These are phyloP conservation scores for Cossypha niveicapilla DNA, from an alignment of 2,797 vertebrate species.

Conservation along the genomic window DNA sequence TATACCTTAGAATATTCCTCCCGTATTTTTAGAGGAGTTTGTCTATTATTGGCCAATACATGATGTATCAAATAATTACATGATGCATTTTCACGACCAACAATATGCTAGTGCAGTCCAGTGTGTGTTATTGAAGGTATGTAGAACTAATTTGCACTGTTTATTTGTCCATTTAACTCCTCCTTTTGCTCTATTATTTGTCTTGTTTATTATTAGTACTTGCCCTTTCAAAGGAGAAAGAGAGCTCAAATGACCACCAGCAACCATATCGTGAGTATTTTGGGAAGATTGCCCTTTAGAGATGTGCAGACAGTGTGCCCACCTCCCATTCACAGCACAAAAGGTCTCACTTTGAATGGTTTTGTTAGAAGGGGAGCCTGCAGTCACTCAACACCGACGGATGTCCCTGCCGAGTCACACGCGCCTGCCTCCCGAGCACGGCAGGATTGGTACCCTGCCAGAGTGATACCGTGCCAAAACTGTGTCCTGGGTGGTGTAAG, in stretches of 20 bases:
- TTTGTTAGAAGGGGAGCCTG: background rate
- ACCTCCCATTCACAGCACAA: background rate
- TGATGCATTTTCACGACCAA: background rate
- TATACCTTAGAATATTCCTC: background rate
- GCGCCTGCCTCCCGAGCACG: accelerated
- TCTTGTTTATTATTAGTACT: background rate
- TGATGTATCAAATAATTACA: background rate
- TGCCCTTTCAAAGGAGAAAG: background rate
- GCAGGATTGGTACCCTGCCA: background rate
- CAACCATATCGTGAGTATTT: background rate
- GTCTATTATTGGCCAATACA: background rate
- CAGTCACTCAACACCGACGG: background rate
- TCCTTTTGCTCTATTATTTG: background rate
- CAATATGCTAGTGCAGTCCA: background rate
- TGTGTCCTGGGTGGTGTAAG: background rate
- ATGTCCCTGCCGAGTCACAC: background rate
- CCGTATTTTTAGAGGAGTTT: background rate
- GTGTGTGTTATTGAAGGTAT: background rate
- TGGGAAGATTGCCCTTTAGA: background rate
- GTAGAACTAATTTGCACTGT: background rate
- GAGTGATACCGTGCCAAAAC: background rate
- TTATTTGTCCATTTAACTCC: background rate
- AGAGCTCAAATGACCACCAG: background rate
- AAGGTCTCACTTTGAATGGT: background rate
- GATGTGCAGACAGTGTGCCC: background rate